Percentiles rank a stretch among this genome's conserved stretches.
These are phyloP conservation scores for Danio albolineatus DNA, from an alignment of 2,797 vertebrate genomes.

Conservation along the genomic window DNA sequence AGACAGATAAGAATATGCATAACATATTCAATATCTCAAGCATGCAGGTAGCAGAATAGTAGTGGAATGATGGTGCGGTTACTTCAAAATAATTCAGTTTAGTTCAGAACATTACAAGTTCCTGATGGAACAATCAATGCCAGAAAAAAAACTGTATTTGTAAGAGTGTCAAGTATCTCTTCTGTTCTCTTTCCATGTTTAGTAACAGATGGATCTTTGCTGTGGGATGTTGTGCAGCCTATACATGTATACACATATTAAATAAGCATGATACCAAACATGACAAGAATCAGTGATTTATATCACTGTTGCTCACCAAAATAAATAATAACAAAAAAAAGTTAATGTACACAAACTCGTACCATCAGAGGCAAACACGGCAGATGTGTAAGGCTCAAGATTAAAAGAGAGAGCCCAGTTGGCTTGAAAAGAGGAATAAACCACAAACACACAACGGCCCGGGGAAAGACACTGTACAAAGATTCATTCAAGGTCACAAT, in stretches of 20 bases:
- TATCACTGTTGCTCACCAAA: background rate
- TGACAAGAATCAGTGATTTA: background rate
- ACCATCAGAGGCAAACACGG: slow-evolving; percentile 31
- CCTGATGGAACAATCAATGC: too few relatives aligned
- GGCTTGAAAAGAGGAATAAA: slow-evolving; percentile 29
- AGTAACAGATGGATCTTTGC: background rate
- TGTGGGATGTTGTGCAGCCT: background rate
- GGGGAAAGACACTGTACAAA: slow-evolving; percentile 45
- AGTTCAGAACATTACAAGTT: too few relatives aligned
- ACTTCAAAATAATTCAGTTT: too few relatives aligned
- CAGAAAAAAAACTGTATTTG: too few relatives aligned
- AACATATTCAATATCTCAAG: too few relatives aligned
- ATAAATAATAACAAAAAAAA: background rate
- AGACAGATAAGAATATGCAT: too few relatives aligned
- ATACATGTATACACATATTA: background rate
- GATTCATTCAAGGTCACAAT: slow-evolving; percentile 31
- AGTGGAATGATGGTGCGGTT: too few relatives aligned
- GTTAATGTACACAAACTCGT: slow-evolving; percentile 19
- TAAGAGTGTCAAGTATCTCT: too few relatives aligned
- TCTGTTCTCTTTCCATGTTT: background rate
- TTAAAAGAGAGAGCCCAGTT: slow-evolving; percentile 58
- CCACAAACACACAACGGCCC: slow-evolving; percentile 48
- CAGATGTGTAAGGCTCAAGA: slow-evolving; percentile 46
- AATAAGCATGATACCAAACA: background rate
- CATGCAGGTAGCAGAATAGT: too few relatives aligned